Conservation (phyloP, 2,113 vertebrate species). For the Paramisgurnus dabryanus region DNA sequence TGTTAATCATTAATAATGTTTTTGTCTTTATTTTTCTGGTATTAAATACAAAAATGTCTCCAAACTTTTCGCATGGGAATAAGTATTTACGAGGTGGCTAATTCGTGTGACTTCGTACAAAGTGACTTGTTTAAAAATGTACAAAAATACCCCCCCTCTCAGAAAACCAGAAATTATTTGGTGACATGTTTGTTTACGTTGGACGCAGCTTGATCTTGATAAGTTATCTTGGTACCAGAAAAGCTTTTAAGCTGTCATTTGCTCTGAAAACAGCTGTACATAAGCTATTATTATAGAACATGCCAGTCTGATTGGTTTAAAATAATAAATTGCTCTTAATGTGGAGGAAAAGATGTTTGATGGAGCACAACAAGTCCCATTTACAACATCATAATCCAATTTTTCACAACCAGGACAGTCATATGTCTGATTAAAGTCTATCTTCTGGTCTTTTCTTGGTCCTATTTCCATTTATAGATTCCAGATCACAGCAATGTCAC, state of each 20-base stretch:
- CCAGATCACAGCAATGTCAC: neutral
- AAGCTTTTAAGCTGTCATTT: slow-evolving; percentile 43
- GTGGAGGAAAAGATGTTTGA: slow-evolving; percentile 37
- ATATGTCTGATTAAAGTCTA: neutral
- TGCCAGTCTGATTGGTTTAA: slow-evolving; percentile 38
- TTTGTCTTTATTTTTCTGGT: too few species aligned
- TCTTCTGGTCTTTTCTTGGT: neutral
- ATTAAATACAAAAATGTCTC: too few species aligned
- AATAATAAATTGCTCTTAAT: slow-evolving; percentile 46
- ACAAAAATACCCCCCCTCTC: neutral
- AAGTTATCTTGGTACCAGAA: neutral
- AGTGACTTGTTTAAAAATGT: neutral
- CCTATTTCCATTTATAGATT: neutral
- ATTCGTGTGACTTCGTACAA: too few species aligned
- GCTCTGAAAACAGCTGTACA: neutral
- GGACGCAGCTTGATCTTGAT: slow-evolving; percentile 2
- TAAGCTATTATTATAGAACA: slow-evolving; percentile 29
- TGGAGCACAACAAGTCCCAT: slow-evolving; percentile 9
- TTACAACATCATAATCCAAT: slow-evolving; percentile 35
- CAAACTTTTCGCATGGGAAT: too few species aligned
- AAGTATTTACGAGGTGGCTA: too few species aligned
- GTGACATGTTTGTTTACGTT: slow-evolving; percentile 15
- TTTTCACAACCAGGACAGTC: slow-evolving; percentile 28
- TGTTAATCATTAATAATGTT: too few species aligned
- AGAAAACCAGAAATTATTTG: neutral